Evolutionary conservation across 2,113 vertebrate species (phyloP).

Genomic region (Xenopus laevis): DNA sequence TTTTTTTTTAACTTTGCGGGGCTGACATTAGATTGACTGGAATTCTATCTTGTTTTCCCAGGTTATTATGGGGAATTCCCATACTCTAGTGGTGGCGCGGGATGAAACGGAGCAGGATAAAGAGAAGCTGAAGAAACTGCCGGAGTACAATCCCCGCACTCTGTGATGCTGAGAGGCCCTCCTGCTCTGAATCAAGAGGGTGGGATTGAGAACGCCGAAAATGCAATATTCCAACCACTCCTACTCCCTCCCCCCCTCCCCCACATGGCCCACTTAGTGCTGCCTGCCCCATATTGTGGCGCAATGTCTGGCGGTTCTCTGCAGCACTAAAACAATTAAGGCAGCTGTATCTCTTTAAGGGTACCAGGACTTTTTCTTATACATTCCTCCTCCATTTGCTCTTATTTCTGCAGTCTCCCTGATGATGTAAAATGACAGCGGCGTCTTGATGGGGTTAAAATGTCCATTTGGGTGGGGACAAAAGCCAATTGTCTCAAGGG

Average conservation of each 20-base stretch:
- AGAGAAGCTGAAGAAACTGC: conserved; percentile 85
- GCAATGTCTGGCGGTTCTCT: neutral
- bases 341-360: conserved; percentile 28
- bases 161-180: conserved; percentile 63
- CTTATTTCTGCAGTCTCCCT: neutral
- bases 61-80: conserved; percentile 91
- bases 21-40: accelerated
- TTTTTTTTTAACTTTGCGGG: too few species aligned
- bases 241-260: neutral
- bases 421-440: neutral
- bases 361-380: conserved; percentile 16
- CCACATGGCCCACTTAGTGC: conserved; percentile 2
- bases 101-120: conserved; percentile 80
- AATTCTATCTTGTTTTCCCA: conserved; percentile 37
- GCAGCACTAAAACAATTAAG: conserved; percentile 15
- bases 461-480: too few species aligned
- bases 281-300: neutral
- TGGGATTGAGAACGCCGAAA: neutral
- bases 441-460: too few species aligned
- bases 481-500: too few species aligned
- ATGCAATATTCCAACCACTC: conserved; percentile 19
- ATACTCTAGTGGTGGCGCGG: conserved; percentile 84
- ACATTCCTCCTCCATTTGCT: conserved; percentile 25
- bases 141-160: conserved; percentile 92
- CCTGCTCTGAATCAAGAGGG: neutral